Base-by-base conservation (phyloP, 2,113 vertebrate genomes). In the Sturnira hondurensis region DNA sequence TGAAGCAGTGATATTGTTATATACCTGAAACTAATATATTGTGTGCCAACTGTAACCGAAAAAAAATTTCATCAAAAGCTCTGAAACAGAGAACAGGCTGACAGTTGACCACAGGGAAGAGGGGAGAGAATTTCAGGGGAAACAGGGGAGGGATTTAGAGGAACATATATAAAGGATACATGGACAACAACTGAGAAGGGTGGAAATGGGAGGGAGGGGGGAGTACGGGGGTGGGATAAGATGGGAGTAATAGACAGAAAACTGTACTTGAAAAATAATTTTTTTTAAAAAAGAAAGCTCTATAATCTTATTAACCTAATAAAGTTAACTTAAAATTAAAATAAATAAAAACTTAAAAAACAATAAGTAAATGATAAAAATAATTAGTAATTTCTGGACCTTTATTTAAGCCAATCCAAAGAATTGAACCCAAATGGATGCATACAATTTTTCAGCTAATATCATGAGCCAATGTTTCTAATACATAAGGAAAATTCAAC, bases 341-440 rank as follows among this genome's bases (percentile, higher is more conserved):
- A 70, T 50, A 65, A 31, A 65, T 52, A 77, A n/a, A 52, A 20
- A 33, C 33, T 38, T 38, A 38, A 38, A 70, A 20, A 52, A 50
- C 47, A 50, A 50, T 77, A 47, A 47, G 45, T 74, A 76, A n/a
- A 77, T n/a, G 6, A n/a, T 77, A n/a, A 67, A 77, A 84, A 76
- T 24, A 93, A 52, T 56, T n/a, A 71, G 58, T 47, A 56, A 85
- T 71, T 71, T 71, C 36, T 85, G 63, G 19, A 96, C 20, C 76
- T 85, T 85, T 73, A 85, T 67, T 93, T 85, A 93, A 92, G 67
- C 13, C 61, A 89, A 73, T n/a, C 68, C n/a, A 87, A 96, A 93
- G 52, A 5, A 26, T 1, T 65, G 43, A 95, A 94, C 4, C 14
- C 17, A 92, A 58, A 88, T 2, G 52, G 87, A 83, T 58, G 5